A percentile compares a stretch with the other conserved stretches of the same genome.
phyloP scores from a whole-genome alignment of 1,140 invertebrate species.

The Pseudoatta argentina region DNA sequence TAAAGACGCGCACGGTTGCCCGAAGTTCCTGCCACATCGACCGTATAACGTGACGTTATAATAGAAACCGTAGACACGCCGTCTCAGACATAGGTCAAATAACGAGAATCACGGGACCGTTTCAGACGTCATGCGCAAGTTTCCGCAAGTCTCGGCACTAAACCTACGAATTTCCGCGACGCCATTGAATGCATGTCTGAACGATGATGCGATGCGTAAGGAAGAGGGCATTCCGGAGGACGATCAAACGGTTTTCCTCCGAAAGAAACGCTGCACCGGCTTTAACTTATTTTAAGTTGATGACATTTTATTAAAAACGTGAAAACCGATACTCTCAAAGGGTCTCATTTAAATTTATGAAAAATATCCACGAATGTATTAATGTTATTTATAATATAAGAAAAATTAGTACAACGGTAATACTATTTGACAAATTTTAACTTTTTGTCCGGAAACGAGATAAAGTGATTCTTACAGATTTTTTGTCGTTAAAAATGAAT shows the following conservation, averaged over 20 bases:
- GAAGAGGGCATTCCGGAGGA: neutral
- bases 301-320: neutral
- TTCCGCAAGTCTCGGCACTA: constrained; percentile 40
- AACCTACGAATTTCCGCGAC: constrained; percentile 50
- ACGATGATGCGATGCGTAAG: constrained; percentile 28
- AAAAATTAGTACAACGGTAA: neutral
- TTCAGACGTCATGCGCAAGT: constrained; percentile 57
- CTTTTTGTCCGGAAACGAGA: too few relatives aligned
- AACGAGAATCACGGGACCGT: constrained; percentile 52
- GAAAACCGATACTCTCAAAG: neutral
- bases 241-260: constrained; percentile 29
- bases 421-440: neutral
- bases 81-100: constrained; percentile 56
- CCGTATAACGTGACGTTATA: constrained; percentile 60
- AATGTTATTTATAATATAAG: neutral
- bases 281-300: neutral
- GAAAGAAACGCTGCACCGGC: neutral
- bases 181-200: constrained; percentile 38
- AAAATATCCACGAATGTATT: neutral
- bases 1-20: constrained; percentile 55
- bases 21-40: constrained; percentile 46
- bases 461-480: too few relatives aligned
- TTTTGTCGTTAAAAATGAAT: too few relatives aligned
- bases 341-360: neutral
- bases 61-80: constrained; percentile 61